Evolutionary conservation across 2,113 vertebrate species (phyloP), one percentile per base, ranked within the genome.

Genomic region (Ardeotis arabs): DNA sequence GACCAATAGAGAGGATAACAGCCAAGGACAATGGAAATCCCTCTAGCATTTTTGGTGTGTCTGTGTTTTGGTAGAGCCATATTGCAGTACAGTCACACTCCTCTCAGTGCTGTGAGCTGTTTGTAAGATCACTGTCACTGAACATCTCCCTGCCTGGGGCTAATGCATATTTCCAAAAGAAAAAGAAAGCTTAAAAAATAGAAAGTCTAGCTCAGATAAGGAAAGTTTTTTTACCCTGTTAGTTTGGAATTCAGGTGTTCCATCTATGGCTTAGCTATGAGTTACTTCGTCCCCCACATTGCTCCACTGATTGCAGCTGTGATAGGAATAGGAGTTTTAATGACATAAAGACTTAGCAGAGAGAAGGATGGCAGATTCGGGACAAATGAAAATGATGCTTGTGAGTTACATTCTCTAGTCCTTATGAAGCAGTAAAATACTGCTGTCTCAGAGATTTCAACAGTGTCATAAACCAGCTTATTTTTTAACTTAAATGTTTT

Each of bases 381-480:
- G 44, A 87, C 29, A 84, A 93, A 89, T 78, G 18, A 94, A 94
- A 91, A 91, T 37, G 1, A 33, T 78, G 68, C 44, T 59, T 83
- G 28, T 68, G 52, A 53, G 23, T 85, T 94, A 59, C 31, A 76
- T 52, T 85, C 45, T 56, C 13, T 25, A 41, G 5, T 29, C 60
- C 15, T 67, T n/a, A 74, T 6, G 29, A 79, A 90, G 50, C 22
- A 75, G 73, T 59, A 55, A 88, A 94, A 87, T 66, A 68, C 9
- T 87, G 56, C 60, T 91, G 49, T 60, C 60, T 96, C 45, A 72
- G 29, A 55, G 12, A 52, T 67, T 81, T 92, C 66, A 78, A 33
- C 14, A 60, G 21, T 35, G 50, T 49, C 77, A 84, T 29, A 74
- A 90, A 77, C 17, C 16, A 80, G 23, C 50, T 77, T 41, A 75